These are phyloP conservation scores for Caenorhabditis zanzibari DNA, from an alignment of 2,888 invertebrate genomes.

Conservation along the genomic window DNA sequence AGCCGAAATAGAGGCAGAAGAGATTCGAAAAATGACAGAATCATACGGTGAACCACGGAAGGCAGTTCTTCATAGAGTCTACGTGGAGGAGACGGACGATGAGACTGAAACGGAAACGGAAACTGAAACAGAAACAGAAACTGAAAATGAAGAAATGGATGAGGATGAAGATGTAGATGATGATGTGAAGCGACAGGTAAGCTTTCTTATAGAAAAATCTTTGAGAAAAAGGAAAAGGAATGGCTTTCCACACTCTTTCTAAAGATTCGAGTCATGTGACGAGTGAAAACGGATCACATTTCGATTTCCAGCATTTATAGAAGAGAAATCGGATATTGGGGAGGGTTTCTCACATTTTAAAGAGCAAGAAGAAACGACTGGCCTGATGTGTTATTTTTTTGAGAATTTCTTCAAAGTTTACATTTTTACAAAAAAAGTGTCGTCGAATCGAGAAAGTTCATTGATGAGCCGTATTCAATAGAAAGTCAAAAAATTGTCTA, in stretches of 20 bases:
- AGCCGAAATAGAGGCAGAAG: slow-evolving; percentile 43
- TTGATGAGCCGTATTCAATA: no score
- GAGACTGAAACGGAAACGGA: slow-evolving; percentile 32
- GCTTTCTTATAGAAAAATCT: background rate
- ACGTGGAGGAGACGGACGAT: slow-evolving; percentile 46
- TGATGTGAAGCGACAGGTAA: slow-evolving; percentile 46
- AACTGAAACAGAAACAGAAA: slow-evolving; percentile 41
- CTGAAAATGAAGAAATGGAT: slow-evolving; percentile 55
- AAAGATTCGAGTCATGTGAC: background rate
- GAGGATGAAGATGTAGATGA: slow-evolving; percentile 63
- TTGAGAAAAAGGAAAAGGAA: background rate
- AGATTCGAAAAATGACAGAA: slow-evolving; percentile 62
- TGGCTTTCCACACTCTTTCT: no score
- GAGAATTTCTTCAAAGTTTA: background rate
- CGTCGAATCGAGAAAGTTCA: no score
- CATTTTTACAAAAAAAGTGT: background rate
- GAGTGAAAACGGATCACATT: background rate
- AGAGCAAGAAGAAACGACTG: no score
- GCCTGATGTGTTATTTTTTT: background rate
- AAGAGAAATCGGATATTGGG: slow-evolving; percentile 6
- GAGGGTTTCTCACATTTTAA: background rate
- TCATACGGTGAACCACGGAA: slow-evolving; percentile 58
- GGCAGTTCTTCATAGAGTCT: slow-evolving; percentile 52
- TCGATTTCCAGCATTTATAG: slow-evolving; percentile 8
- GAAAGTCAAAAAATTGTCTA: no score